Evolutionary conservation across 2,797 vertebrate species (phyloP), one percentile per base, ranked within the genome.

Genomic region (Crenichthys baileyi): DNA sequence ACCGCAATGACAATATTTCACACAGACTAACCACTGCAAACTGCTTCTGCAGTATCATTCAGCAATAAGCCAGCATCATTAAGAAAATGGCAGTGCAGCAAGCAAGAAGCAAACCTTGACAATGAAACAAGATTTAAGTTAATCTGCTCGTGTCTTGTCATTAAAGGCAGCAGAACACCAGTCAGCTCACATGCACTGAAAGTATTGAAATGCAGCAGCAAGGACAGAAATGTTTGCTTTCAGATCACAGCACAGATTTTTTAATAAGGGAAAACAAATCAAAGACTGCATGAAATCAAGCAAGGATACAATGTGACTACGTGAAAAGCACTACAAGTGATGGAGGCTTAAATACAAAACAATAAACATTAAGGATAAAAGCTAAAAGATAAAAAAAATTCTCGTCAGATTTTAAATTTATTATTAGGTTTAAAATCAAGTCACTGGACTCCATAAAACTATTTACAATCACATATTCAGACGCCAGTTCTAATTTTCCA

Each of bases 221-320:
- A 70, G 44, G 73, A 78, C 26, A 53, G 56, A 53, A 72, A 81
- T 9, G 68, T 70, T 77, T 72, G 70, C 77, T 78, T 65, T 83
- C 73, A 83, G 72, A 56, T 72, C 68, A 36, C 29, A 39, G 22
- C 24, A 18, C 53, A 2, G 18, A 63, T 31, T 50, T 72, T 67
- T 56, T 26, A 15, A 44, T 46, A 67, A 56, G 82, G 75, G 71
- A 85, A 79, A 44, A 72, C 67, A 73, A 65, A 83, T 0, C 24
- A 79, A 63, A 70, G n/a, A 67, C 70, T 78, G 22, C 72, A 73
- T n/a, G 68, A 65, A 82, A 78, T 74, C 36, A 58, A 77, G 73
- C 44, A 18, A 70, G n/a, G 74, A 67, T 20, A 29, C 13, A 4
- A 26, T 58, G 15, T 7, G 29, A 24, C 0, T 78, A 31, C 11